Evolutionary conservation across 2,888 invertebrate genomes (phyloP).

Genomic region (Caenorhabditis auriculariae): DNA sequence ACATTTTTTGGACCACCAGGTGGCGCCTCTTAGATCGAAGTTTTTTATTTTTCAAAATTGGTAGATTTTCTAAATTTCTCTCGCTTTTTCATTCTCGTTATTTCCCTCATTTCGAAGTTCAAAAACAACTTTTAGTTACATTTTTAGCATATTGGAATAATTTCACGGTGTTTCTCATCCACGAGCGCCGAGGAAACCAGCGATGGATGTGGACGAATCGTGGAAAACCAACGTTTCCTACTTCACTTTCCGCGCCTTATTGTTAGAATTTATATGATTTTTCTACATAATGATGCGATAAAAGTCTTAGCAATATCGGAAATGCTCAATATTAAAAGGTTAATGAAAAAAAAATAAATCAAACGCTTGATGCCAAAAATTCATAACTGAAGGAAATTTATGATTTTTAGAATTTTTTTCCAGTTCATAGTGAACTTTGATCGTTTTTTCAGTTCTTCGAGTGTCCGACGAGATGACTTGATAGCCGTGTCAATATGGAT

Average conservation of each 20-base stretch:
- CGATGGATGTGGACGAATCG: conserved; percentile 5
- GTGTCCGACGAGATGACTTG: conserved; percentile 50
- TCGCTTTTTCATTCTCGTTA: too few species aligned
- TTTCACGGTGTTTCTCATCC: too few species aligned
- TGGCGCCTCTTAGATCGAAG: too few species aligned
- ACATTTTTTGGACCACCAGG: too few species aligned
- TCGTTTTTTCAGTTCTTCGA: conserved; percentile 38
- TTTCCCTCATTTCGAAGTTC: too few species aligned
- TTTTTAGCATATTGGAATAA: too few species aligned
- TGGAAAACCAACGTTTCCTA: conserved; percentile 33
- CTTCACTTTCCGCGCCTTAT: conserved; percentile 34
- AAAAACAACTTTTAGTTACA: too few species aligned
- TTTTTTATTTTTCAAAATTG: too few species aligned
- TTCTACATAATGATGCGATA: too few species aligned
- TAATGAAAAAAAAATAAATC: not conserved
- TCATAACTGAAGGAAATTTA: not conserved
- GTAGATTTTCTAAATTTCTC: too few species aligned
- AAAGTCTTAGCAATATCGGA: not conserved
- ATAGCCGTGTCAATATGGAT: conserved; percentile 56
- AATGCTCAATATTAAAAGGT: not conserved
- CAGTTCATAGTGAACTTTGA: not conserved
- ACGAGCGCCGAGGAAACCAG: too few species aligned
- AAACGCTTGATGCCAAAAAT: not conserved
- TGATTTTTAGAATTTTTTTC: not conserved
- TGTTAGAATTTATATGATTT: conserved; percentile 15